Conservation (phyloP, 2,888 invertebrate genomes). For the Agelastica alni region DNA sequence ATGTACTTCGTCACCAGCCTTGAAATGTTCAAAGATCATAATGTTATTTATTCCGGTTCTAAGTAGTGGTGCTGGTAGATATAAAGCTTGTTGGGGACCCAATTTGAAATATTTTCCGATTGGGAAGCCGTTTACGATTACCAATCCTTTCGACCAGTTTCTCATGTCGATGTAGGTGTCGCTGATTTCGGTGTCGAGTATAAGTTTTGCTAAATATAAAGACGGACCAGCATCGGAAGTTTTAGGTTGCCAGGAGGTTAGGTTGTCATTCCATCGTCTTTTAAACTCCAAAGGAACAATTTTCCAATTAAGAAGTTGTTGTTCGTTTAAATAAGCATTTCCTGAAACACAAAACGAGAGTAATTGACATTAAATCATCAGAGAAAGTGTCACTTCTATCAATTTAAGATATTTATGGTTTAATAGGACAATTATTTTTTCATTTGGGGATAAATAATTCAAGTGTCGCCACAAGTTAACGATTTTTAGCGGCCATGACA, state of each 20-base stretch:
- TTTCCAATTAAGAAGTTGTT: constrained; percentile 52
- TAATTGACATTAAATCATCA: too few species aligned
- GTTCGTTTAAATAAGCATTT: constrained; percentile 54
- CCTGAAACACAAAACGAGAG: constrained; percentile 55
- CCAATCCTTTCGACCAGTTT: constrained; percentile 80
- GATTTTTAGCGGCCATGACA: too few species aligned
- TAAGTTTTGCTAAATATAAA: constrained; percentile 60
- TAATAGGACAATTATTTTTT: too few species aligned
- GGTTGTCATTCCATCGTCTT: constrained; percentile 48
- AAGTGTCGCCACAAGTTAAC: too few species aligned
- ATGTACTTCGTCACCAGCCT: constrained; percentile 28
- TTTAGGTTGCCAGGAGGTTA: constrained; percentile 45
- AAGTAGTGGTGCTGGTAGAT: constrained; percentile 76
- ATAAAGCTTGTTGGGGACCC: constrained; percentile 82
- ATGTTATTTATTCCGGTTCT: constrained; percentile 55
- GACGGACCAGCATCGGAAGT: constrained; percentile 58
- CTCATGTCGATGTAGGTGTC: constrained; percentile 80
- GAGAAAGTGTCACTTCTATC: too few species aligned
- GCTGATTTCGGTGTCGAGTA: constrained; percentile 56
- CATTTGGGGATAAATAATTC: too few species aligned
- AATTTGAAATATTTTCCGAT: constrained; percentile 82
- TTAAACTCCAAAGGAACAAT: constrained; percentile 58
- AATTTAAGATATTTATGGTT: too few species aligned
- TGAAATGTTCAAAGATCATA: constrained; percentile 48
- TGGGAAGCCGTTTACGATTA: constrained; percentile 81